Base-by-base conservation (phyloP, 2,113 vertebrate genomes). In the Columba livia region DNA sequence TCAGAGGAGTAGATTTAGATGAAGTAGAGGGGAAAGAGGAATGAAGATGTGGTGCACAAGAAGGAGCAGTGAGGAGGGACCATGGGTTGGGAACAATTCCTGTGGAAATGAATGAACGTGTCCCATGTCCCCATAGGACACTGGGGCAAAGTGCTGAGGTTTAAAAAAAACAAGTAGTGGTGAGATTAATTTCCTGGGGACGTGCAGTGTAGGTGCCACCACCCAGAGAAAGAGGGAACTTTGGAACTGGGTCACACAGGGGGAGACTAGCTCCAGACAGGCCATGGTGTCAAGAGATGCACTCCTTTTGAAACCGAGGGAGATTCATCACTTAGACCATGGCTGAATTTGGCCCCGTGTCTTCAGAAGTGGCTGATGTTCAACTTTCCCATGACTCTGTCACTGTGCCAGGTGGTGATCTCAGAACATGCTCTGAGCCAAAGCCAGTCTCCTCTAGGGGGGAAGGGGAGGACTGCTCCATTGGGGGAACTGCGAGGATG, bases 381-480 rank as follows among this genome's bases (percentile, higher is more conserved):
- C 96, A 97, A 81, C 77, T 97, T 97, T 96, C 96, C 96, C 97
- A 91, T 97, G 96, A 88, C 92, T 94, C 73, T 97, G 97, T 96
- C 97, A 79, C 71, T 77, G 84, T 96, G 96, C 96, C 95, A 97
- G 95, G 47, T 66, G 71, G 92, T 96, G 96, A 97, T 94, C 93
- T 97, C 93, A 97, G 93, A 95, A 65, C 58, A 36, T 2, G 14
- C 56, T 66, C 58, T 28, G 93, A 97, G 94, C 96, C 94, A 96
- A 95, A 93, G 88, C 40, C 81, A 62, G 42, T 67, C 91, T 96
- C 70, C 71, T 86, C 62, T 9, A 6, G 42, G 26, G 61, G 42
- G 72, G 69, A 90, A 90, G 86, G 67, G 82, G 66, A 85, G 80
- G 34, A 64, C 92, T 80, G 75, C 88, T 97, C 88, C 88, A 74